Conservation (phyloP, 2,113 vertebrate species). For the Sphaerodactylus townsendi region DNA sequence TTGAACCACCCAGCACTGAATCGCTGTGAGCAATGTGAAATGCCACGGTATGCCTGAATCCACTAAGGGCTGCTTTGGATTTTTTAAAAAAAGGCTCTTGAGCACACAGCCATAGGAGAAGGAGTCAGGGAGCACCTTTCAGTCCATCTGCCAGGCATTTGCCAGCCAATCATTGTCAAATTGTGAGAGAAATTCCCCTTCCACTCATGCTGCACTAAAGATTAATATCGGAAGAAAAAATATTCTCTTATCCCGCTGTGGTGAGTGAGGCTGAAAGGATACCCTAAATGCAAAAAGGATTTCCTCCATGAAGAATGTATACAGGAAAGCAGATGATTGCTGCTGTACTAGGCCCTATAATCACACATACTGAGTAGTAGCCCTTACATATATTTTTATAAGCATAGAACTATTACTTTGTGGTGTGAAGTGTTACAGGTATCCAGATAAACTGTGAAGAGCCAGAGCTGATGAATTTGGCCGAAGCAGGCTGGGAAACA, state of each 20-base stretch:
- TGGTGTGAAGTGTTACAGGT: constrained; percentile 71
- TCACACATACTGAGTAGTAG: constrained; percentile 74
- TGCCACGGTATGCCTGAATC: constrained; percentile 96
- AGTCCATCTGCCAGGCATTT: constrained; percentile 67
- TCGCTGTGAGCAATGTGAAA: constrained; percentile 98
- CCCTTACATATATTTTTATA: constrained; percentile 56
- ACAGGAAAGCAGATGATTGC: constrained; percentile 64
- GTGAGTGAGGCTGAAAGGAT: constrained; percentile 65
- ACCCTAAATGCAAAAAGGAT: constrained; percentile 70
- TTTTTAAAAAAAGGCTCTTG: constrained; percentile 52
- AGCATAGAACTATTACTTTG: constrained; percentile 59
- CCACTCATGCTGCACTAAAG: constrained; percentile 62
- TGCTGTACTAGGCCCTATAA: constrained; percentile 65
- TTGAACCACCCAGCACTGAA: constrained; percentile 98
- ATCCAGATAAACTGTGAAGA: constrained; percentile 76
- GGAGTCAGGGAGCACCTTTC: constrained; percentile 66
- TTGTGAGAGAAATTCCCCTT: constrained; percentile 48
- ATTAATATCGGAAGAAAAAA: constrained; percentile 29
- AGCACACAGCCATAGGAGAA: constrained; percentile 61
- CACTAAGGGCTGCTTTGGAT: constrained; percentile 43
- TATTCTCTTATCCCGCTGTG: constrained; percentile 39
- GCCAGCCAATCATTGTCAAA: constrained; percentile 60
- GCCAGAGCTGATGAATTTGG: constrained; percentile 68
- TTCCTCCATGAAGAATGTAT: constrained; percentile 76
- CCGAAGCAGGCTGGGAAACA: constrained; percentile 73